Base-by-base conservation (phyloP, 2,797 vertebrate genomes). In the Eurystomus glaucurus region DNA sequence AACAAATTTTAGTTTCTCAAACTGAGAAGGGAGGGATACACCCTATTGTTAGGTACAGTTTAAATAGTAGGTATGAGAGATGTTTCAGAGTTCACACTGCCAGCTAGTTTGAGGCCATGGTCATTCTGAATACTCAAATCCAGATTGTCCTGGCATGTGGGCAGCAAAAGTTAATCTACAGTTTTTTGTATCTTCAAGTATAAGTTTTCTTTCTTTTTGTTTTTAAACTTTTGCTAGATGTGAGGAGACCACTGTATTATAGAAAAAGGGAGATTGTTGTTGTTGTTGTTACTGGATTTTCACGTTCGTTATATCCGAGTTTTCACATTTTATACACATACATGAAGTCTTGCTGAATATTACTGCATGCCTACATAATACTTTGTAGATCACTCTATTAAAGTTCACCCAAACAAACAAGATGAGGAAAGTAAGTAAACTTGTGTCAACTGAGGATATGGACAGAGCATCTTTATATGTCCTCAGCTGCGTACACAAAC, bases 201-300 rank as follows among this genome's bases (percentile, higher is more conserved):
- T 23, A 85, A 31, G 9, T 0, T 1, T 51, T 58, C 9, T 51
- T 88, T 74, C 6, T 33, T 57, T 62, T 64, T 10, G 4, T 16
- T 93, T 79, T 72, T 39, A 46, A 82, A 69, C 6, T 79, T 86
- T 35, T 66, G 9, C 25, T 64, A 70, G 19, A 8, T 8, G 6
- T 28, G 15, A 87, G 35, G 23, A 43, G 6, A 57, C 3, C 10
- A 6, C 1, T 3, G 0, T n/a, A 66, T 3, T 13, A 80, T 0
- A 55, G 21, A 91, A 41, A 85, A 78, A 52, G 11, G 8, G 14
- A 72, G 7, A 76, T 29, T 10, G 14, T 41, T 83, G 52, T 66
- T 29, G 1, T 61, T 66, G 26, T 1, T 55, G 20, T 41, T 64
- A 35, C 0, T 77, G n/a, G 29, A 37, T 72, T 54, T 62, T 71